These are phyloP conservation scores for Latrodectus elegans DNA, from an alignment of 2,888 invertebrate species.

Conservation along the genomic window DNA sequence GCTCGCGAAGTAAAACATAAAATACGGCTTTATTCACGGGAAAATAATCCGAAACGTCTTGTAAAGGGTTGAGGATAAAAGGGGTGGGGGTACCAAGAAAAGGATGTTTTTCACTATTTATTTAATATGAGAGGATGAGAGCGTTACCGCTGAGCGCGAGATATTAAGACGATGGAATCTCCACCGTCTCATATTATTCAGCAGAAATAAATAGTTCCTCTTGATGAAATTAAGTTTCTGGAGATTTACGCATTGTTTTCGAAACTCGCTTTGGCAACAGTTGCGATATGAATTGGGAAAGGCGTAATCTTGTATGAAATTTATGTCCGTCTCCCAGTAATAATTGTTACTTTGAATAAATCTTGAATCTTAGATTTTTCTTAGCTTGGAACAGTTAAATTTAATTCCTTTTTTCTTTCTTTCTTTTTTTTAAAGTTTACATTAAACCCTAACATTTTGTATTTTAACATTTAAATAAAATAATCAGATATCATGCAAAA, in stretches of 20 bases:
- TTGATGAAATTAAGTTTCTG: neutral
- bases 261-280: neutral
- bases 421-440: no score
- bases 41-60: neutral
- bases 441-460: no score
- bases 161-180: neutral
- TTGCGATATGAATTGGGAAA: neutral
- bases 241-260: neutral
- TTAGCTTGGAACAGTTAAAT: no score
- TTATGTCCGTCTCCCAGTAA: no score
- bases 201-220: neutral
- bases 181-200: neutral
- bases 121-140: neutral
- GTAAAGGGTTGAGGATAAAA: neutral
- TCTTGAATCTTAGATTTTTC: no score
- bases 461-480: no score
- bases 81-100: neutral
- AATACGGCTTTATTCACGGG: neutral
- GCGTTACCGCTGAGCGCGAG: neutral
- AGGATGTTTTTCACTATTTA: neutral
- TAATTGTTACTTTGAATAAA: no score
- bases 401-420: no score
- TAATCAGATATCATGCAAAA: no score
- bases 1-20: no score
- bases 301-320: neutral